phyloP scores from a whole-genome alignment of 2,888 invertebrate species.

The Synanthedon andrenaeformis region DNA sequence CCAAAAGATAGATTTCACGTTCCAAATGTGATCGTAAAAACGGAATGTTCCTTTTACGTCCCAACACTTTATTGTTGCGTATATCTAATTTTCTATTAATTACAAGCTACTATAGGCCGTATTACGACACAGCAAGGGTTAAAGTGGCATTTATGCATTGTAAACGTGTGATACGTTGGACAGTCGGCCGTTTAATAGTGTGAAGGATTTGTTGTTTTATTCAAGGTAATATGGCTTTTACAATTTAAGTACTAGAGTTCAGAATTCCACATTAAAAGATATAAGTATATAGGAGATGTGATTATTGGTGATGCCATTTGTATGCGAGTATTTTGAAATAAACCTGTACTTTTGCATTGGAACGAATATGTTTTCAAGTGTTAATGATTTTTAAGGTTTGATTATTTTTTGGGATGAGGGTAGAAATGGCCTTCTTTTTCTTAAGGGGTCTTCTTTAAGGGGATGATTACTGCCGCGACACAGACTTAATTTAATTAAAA shows the following conservation, averaged over 20 bases:
- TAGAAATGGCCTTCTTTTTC: no score
- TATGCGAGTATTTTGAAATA: background rate
- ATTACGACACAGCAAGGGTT: background rate
- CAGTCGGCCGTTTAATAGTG: background rate
- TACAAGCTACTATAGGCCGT: background rate
- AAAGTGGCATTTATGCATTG: background rate
- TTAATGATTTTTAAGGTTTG: no score
- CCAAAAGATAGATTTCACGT: background rate
- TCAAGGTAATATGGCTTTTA: background rate
- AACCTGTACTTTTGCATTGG: background rate
- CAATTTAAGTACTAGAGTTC: background rate
- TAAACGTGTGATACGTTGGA: background rate
- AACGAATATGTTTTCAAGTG: background rate
- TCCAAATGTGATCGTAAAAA: background rate
- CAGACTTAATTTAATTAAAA: no score
- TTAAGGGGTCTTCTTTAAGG: no score
- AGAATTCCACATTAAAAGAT: background rate
- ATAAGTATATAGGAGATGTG: background rate
- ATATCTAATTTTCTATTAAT: background rate
- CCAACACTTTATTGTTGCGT: conserved; percentile 1
- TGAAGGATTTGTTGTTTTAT: background rate
- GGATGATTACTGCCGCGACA: no score
- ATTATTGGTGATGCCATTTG: background rate
- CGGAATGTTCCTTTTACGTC: background rate
- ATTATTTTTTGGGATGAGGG: no score